Evolutionary conservation across 2,888 invertebrate genomes (phyloP), one percentile per base, ranked within the genome.

Genomic region (Petrolisthes manimaculis): DNA sequence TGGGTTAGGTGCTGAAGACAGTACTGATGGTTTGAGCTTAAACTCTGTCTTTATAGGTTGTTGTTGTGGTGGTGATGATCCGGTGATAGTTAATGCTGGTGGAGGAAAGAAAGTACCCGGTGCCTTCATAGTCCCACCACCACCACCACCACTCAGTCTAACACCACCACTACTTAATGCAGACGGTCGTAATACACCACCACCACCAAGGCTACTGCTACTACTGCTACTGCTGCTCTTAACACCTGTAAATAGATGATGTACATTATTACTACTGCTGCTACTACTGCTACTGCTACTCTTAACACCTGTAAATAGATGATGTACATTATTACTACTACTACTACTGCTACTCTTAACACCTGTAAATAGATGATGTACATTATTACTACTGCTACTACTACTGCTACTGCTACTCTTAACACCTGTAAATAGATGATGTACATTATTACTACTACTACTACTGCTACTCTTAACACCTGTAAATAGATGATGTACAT

Each of bases 21-120:
- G 71, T 18, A 88, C 88, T 55, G 88, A 88, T 24, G 88, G 88
- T n/a, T 88, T 88, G 71, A 88, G 54, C 54, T 88, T 88, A 82
- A 88, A 88, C 53, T 84, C 85, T n/a, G 88, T 80, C 69, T 84
- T 88, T 55, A 69, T 51, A 37, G 88, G 51, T 78, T 88, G 88
- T n/a, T 84, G 51, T 78, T 88, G 88, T 54, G 88, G 88, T 54
- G 88, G 88, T 18, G 85, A 88, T 14, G 85, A 84, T 24, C 80
- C 85, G 61, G 88, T 88, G 84, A 88, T 84, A 61, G 88, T 88
- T 53, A 84, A 37, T 21, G 85, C 71, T 69, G 88, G 88, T 21
- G 88, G 84, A 5, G 85, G 74, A 56, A 88, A 88, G 54, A 88
- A 53, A 74, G 74, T 75, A 14, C 79, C 8, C 4, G 75, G 18